phyloP scores from a whole-genome alignment of 1,140 invertebrate species.

The Cydia pomonella region DNA sequence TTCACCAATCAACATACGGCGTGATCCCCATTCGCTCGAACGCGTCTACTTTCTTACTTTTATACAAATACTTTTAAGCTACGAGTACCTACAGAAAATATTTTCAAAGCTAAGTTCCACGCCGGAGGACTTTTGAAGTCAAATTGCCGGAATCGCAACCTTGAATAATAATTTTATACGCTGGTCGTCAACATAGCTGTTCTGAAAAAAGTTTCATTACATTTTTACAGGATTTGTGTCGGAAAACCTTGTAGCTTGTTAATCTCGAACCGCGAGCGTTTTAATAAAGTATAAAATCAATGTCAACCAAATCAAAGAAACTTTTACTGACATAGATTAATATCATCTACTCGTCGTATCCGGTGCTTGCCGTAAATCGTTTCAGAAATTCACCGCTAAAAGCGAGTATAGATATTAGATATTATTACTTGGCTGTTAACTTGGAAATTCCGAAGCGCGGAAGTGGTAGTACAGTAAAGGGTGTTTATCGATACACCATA shows the following conservation, averaged over 20 bases:
- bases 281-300: neutral
- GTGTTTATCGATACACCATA: slow-evolving; percentile 51
- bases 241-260: slow-evolving; percentile 14
- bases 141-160: slow-evolving; percentile 16
- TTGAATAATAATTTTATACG: slow-evolving; percentile 10
- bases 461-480: slow-evolving; percentile 45
- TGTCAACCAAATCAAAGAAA: neutral
- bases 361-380: neutral
- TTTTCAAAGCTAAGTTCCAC: neutral
- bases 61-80: slow-evolving; percentile 19
- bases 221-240: slow-evolving; percentile 16
- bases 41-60: slow-evolving; percentile 9
- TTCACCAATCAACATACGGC: slow-evolving; percentile 23
- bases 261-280: neutral
- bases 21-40: neutral
- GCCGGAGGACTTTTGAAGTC: slow-evolving; percentile 11
- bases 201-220: slow-evolving; percentile 7
- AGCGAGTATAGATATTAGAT: neutral
- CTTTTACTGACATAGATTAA: neutral
- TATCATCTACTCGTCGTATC: neutral
- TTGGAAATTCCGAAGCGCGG: slow-evolving; percentile 35
- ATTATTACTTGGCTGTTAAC: neutral
- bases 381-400: slow-evolving; percentile 25
- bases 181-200: neutral
- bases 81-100: slow-evolving; percentile 4